Evolutionary conservation across 2,113 vertebrate species (phyloP), one percentile per base, ranked within the genome.

Genomic region (Apus apus): DNA sequence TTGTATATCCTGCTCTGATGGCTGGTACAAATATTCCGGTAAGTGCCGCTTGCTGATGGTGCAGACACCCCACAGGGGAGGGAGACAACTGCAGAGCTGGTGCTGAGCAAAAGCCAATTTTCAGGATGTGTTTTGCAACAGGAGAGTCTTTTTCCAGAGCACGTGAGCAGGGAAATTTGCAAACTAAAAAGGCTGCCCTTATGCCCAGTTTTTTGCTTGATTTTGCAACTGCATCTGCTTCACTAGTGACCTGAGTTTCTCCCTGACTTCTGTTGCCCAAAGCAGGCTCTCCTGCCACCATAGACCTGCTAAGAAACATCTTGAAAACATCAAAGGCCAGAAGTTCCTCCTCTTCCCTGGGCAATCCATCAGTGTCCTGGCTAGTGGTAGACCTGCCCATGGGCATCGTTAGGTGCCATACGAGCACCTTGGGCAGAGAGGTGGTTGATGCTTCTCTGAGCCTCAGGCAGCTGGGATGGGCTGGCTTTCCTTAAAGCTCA

Each of bases 381-480:
- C 51, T 40, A 19, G 51, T 5, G 40, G 23, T 26, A 5, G 0
- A 0, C 38, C 34, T 62, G 40, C 30, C 58, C 45, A 3, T 0
- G 0, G 68, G 23, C 51, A 48, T 73, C 22, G 1, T 38, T 76
- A 1, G 1, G 8, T 76, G 66, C 56, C 7, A 1, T 18, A 19
- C 0, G 6, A 65, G 57, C 17, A 15, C 13, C 50, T 25, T n/a
- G n/a, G 26, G 4, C 2, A 3, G 46, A 36, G 84, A 38, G 19
- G 23, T 18, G 13, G 2, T 68, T 68, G 60, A 15, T 74, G 6
- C 36, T 80, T 10, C 75, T 62, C 51, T 13, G 54, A 43, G 65
- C 45, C 21, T 29, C 12, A 0, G 3, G 45, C 75, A 34, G 48
- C 65, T 65, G 27, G 5, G 21, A 9, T 11, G 70, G 30, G 27